These are phyloP conservation scores for Colius striatus DNA, from an alignment of 2,113 vertebrate genomes.

Conservation along the genomic window DNA sequence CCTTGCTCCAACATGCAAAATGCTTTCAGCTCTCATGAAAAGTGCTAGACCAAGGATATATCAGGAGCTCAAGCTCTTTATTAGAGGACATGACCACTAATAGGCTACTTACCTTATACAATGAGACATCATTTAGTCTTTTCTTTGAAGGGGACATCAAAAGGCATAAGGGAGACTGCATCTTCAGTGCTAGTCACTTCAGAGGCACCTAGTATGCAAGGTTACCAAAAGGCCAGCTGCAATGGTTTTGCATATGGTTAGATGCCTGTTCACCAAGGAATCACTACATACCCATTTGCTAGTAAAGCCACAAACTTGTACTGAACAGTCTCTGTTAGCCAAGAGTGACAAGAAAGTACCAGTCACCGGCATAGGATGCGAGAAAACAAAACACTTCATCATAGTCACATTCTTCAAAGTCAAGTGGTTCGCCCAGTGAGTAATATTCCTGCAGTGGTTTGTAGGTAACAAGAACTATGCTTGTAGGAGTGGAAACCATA, in stretches of 20 bases:
- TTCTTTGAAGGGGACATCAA: slow-evolving; percentile 31
- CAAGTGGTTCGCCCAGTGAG: not conserved
- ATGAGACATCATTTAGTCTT: not conserved
- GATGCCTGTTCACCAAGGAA: not conserved
- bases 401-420: slow-evolving; percentile 20
- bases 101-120: not conserved
- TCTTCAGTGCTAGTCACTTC: not conserved
- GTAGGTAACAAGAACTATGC: not conserved
- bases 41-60: not conserved
- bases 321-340: not conserved
- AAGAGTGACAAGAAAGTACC: not conserved
- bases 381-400: slow-evolving; percentile 17
- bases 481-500: not conserved
- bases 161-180: not conserved
- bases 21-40: not conserved
- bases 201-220: not conserved
- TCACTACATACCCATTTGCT: not conserved
- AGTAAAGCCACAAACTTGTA: not conserved
- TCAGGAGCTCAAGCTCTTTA: not conserved
- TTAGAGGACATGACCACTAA: not conserved
- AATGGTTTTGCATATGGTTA: not conserved
- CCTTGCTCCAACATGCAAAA: not conserved
- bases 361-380: slow-evolving; percentile 5
- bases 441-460: slow-evolving; percentile 28
- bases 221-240: not conserved